Evolutionary conservation across 1,140 invertebrate species (phyloP).

Genomic region (Ptiloglossa arizonensis): DNA sequence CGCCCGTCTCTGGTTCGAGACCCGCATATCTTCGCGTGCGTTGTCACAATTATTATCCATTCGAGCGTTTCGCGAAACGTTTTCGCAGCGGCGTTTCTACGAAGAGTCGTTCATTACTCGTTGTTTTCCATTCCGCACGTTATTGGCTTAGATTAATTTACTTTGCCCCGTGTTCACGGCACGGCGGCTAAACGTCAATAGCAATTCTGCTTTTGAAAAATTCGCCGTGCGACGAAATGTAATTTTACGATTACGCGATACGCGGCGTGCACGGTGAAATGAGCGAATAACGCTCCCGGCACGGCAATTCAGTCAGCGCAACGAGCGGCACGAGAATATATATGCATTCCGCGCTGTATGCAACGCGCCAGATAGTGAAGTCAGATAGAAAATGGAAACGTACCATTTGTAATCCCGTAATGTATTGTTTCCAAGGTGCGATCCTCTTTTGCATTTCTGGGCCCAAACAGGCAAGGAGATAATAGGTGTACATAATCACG

Average conservation of each 20-base stretch:
- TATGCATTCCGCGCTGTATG: conserved; percentile 8
- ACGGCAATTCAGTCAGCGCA: conserved; percentile 34
- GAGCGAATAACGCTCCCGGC: conserved; percentile 36
- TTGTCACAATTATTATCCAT: background rate
- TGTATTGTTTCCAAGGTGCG: conserved; percentile 94
- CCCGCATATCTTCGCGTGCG: background rate
- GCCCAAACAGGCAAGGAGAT: conserved; percentile 87
- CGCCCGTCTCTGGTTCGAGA: no score
- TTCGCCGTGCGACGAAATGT: conserved; percentile 22
- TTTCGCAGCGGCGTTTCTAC: background rate
- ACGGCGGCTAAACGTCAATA: conserved; percentile 15
- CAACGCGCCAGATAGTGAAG: conserved; percentile 6
- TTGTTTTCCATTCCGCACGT: conserved; percentile 12
- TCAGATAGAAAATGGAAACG: conserved; percentile 40
- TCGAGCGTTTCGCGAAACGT: background rate
- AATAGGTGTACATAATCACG: conserved; percentile 86
- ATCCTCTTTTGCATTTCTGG: conserved; percentile 90
- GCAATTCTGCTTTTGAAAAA: conserved; percentile 37
- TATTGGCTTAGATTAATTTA: conserved; percentile 37
- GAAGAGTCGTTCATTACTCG: background rate
- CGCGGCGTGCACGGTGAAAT: conserved; percentile 30
- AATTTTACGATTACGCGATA: conserved; percentile 48
- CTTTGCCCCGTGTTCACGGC: background rate
- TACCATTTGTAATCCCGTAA: conserved; percentile 93
- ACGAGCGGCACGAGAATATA: conserved; percentile 3